Base-by-base conservation (phyloP, 2,797 vertebrate genomes). In the Crenuchus spilurus region DNA sequence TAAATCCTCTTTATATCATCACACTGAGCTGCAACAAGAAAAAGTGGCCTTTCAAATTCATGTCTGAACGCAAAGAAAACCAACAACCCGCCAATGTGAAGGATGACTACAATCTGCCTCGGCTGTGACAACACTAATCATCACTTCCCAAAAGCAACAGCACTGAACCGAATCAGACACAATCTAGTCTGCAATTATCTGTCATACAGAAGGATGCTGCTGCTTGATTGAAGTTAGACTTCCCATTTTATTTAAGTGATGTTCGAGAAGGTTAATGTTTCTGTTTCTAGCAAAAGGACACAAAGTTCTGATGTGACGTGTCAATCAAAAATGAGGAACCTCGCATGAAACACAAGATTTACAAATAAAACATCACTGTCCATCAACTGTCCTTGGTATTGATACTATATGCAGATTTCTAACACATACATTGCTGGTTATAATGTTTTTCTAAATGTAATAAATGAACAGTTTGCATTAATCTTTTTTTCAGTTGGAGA, bases 131-230 rank as follows among this genome's bases (percentile, higher is more conserved):
- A n/a, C 51, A 41, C 7, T 70, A 70, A 70, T 60, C 41, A 37
- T 10, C 14, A 14, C 13, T 31, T 60, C 35, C 41, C 31, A 24
- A 70, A 60, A 71, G 63, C 16, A 41, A 26, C 41, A 2, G 18
- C 30, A 6, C 39, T 44, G 37, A 57, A 57, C n/a, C 8, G 52
- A 48, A 30, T 1, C 67, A 33, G 28, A 52, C 13, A 13, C 58
- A 9, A 33, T 20, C 55, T 4, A 58, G 55, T 37, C 52, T 70
- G 7, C 39, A 70, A 70, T 70, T 57, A 70, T 70, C 49, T 52
- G 31, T 52, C 39, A 10, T 9, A 16, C 39, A 33, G 30, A 18
- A 35, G 55, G 55, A 20, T 3, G 31, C 55, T 11, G n/a, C 10
- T 10, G 30, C 30, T 18, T 18, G 55, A 58, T 20, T 58, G 55